Percentiles rank a stretch among this genome's conserved stretches.
Conservation (phyloP, 2,113 vertebrate species). For the Pteronura brasiliensis region DNA sequence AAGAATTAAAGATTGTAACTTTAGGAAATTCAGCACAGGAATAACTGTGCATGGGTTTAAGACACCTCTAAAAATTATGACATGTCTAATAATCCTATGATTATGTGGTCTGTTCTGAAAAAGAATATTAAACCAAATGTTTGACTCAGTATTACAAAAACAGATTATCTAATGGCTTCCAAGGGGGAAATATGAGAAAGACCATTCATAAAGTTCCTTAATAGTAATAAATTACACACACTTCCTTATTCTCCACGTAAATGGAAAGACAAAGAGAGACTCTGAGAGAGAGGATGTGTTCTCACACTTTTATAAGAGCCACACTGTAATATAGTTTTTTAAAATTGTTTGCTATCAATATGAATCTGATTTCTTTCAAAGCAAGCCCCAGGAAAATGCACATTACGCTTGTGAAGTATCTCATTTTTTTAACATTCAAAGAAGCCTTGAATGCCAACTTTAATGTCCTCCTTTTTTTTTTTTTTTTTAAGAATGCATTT, state of each 20-base stretch:
- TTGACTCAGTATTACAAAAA: constrained; percentile 81
- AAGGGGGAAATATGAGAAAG: constrained; percentile 81
- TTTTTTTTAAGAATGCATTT: background rate
- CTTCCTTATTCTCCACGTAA: constrained; percentile 77
- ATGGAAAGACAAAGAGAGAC: constrained; percentile 68
- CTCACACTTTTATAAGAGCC: constrained; percentile 54
- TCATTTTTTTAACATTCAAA: constrained; percentile 27
- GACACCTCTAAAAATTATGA: constrained; percentile 81
- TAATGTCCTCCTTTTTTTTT: background rate
- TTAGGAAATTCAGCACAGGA: constrained; percentile 75
- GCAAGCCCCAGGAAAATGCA: constrained; percentile 59
- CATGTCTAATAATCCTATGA: constrained; percentile 79
- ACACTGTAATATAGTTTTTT: constrained; percentile 63
- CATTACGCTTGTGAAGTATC: constrained; percentile 31
- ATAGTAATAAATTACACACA: constrained; percentile 80
- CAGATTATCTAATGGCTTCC: constrained; percentile 84
- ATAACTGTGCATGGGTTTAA: constrained; percentile 77
- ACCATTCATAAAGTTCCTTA: constrained; percentile 78
- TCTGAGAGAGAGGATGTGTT: constrained; percentile 62
- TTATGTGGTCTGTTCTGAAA: constrained; percentile 79
- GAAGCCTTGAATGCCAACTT: background rate
- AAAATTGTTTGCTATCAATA: constrained; percentile 54
- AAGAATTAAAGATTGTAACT: constrained; percentile 82
- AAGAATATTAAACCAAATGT: constrained; percentile 81
- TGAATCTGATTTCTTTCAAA: constrained; percentile 60